phyloP scores from a whole-genome alignment of 2,888 invertebrate genomes.

The Leptarthrus brevirostris region DNA sequence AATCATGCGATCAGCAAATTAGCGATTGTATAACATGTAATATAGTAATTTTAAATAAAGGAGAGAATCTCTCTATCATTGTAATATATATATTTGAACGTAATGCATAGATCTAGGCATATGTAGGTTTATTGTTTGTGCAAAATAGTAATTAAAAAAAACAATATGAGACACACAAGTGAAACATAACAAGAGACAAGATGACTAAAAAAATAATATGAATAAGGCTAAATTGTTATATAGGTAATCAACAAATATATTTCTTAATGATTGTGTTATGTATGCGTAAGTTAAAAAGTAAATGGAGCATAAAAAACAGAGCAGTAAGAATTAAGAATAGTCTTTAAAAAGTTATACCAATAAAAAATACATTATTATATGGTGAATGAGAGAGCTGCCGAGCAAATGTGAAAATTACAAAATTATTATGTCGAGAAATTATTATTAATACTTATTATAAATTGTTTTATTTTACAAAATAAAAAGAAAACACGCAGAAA shows the following conservation, averaged over 20 bases:
- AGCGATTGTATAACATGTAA: neutral
- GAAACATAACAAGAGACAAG: constrained; percentile 2
- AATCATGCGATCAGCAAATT: constrained; percentile 11
- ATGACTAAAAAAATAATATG: neutral
- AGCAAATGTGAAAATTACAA: constrained; percentile 18
- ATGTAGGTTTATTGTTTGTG: constrained; percentile 15
- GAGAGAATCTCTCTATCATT: neutral
- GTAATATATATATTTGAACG: neutral
- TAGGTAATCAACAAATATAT: constrained; percentile 20
- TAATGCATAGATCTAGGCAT: constrained; percentile 4
- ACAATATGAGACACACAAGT: neutral
- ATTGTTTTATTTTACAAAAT: constrained; percentile 25
- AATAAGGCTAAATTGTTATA: constrained; percentile 29
- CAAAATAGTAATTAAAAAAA: constrained; percentile 2
- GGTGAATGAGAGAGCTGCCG: constrained; percentile 10
- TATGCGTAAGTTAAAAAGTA: neutral
- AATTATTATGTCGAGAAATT: constrained; percentile 12
- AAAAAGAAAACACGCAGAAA: constrained; percentile 11
- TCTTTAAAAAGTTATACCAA: constrained; percentile 21
- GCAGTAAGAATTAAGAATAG: constrained; percentile 12
- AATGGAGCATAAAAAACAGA: neutral
- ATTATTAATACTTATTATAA: neutral
- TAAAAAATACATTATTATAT: constrained; percentile 2
- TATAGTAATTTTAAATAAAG: neutral
- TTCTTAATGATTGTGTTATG: constrained; percentile 32